Evolutionary conservation across 2,888 invertebrate genomes (phyloP).

Genomic region (Dinocampus coccinellae): DNA sequence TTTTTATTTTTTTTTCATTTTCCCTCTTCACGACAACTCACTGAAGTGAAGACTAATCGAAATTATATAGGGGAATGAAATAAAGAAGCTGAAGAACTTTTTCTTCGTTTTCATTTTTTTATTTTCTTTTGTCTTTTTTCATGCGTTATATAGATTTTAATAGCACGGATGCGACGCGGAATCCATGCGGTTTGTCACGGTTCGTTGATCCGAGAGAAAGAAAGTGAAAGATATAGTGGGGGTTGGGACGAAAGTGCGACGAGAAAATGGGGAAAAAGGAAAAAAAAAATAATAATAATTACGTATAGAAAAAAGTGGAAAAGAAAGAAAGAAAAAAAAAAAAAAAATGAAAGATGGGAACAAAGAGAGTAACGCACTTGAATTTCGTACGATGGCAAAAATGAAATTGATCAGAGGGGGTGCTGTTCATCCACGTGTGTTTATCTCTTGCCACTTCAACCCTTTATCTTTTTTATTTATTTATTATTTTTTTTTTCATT

Average conservation of each 20-base stretch:
- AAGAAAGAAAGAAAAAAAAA: slow-evolving; percentile 21
- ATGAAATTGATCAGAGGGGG: slow-evolving; percentile 37
- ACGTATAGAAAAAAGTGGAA: background rate
- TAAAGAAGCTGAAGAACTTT: slow-evolving; percentile 8
- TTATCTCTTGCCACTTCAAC: background rate
- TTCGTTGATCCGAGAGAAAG: slow-evolving; percentile 27
- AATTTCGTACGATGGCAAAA: slow-evolving; percentile 33
- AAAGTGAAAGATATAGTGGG: background rate
- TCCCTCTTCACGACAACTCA: background rate
- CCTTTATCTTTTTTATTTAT: background rate
- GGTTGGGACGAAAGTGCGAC: background rate
- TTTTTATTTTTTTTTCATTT: background rate
- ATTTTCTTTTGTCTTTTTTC: background rate
- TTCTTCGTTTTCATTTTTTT: background rate
- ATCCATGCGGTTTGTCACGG: slow-evolving; percentile 2
- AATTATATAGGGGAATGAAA: slow-evolving; percentile 8
- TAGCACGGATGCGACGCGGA: slow-evolving; percentile 6
- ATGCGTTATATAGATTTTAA: slow-evolving; percentile 6
- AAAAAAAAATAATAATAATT: no score
- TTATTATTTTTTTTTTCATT: background rate
- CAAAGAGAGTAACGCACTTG: slow-evolving; percentile 4
- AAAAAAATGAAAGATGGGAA: slow-evolving; percentile 5
- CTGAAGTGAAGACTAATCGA: slow-evolving; percentile 10
- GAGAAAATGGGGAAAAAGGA: background rate
- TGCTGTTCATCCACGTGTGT: slow-evolving; percentile 17